Percentiles rank a stretch among this genome's conserved stretches.
phyloP scores from a whole-genome alignment of 2,888 invertebrate species.

The Ophion slaviceki region DNA sequence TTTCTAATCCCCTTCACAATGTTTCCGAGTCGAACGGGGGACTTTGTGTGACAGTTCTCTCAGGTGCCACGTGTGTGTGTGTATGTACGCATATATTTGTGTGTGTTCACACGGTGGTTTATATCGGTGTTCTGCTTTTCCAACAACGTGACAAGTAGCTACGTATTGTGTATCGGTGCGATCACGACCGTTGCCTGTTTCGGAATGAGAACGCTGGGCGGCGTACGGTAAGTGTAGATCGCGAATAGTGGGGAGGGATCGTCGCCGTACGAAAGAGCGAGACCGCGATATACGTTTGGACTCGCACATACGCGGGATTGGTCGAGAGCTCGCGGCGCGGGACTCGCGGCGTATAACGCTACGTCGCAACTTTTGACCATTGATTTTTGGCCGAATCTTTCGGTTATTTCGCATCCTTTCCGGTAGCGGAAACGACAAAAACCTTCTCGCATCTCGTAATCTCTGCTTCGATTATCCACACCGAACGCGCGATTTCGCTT shows the following conservation, averaged over 20 bases:
- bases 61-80: neutral
- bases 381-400: slow-evolving; percentile 79
- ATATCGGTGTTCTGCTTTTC: slow-evolving; percentile 72
- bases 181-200: slow-evolving; percentile 76
- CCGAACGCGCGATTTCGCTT: neutral
- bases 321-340: slow-evolving; percentile 79
- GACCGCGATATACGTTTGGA: slow-evolving; percentile 46
- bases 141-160: slow-evolving; percentile 66
- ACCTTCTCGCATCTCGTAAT: neutral
- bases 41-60: neutral
- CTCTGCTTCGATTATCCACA: neutral
- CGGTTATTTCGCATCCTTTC: slow-evolving; percentile 41
- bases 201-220: slow-evolving; percentile 81
- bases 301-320: slow-evolving; percentile 71
- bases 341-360: slow-evolving; percentile 70
- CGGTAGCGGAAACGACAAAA: neutral
- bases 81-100: slow-evolving; percentile 27
- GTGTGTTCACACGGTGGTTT: slow-evolving; percentile 56
- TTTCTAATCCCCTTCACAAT: neutral
- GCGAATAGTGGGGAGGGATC: slow-evolving; percentile 67
- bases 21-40: neutral
- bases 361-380: slow-evolving; percentile 80
- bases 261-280: slow-evolving; percentile 35
- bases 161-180: slow-evolving; percentile 71
- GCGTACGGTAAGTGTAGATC: slow-evolving; percentile 74